Evolutionary conservation across 2,888 invertebrate genomes (phyloP), one percentile per base, ranked within the genome.

Genomic region (Maniola hyperantus): DNA sequence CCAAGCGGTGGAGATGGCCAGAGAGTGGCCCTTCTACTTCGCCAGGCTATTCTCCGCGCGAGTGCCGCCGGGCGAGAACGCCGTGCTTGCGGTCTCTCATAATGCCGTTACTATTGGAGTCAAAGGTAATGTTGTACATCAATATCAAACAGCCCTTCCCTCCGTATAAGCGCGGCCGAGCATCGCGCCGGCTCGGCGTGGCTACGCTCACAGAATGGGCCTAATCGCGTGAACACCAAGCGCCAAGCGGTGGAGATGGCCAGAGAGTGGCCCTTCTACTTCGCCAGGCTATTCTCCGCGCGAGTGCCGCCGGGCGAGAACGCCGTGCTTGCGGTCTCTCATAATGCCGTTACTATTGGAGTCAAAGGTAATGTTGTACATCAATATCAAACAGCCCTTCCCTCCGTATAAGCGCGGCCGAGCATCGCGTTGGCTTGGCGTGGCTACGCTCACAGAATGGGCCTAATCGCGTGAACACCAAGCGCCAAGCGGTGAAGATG

Each of bases 1-100:
- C 42, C 97, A 97, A 73, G 94, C 99, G 0, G 95, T 99, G 5
- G 98, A 99, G 77, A 94, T 97, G 90, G 99, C 99, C 0, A 95
- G 98, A 73, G 95, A 96, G 33, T 99, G 99, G 98, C 98, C 98
- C 0, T 93, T 97, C 67, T 99, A 99, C 89, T 99, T 99, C 88
- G 96, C 97, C 0, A 93, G 99, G 64, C 93, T 99, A 70, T 99
- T 98, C 88, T 95, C 97, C 0, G 92, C 88, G 0, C 71, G 88
- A 0, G 77, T 90, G 0, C 89, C 90, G 64, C 91, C 91, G 0
- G 91, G 97, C 0, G 97, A 97, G 67, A 96, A 96, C 59, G 97
- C 98, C 64, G 95, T 97, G 71, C 92, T 99, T 46, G 98, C 97
- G 2, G 95, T 99, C 0, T 97, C 97, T 5, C 99, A 99, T 84